Evolutionary conservation across 2,797 vertebrate genomes (phyloP).

Genomic region (Labroides dimidiatus): DNA sequence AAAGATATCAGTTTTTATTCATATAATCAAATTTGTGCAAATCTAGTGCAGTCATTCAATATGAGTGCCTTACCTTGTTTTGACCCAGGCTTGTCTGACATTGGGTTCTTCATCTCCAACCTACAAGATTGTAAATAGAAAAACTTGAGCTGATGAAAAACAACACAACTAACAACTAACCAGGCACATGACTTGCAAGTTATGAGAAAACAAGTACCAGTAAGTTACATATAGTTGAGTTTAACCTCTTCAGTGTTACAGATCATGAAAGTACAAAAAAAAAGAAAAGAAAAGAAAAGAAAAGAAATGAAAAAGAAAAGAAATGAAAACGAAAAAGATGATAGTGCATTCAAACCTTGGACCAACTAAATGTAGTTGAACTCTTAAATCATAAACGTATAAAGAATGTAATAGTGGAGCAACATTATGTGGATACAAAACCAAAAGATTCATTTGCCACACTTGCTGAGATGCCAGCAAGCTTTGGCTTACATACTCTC

Average conservation of each 20-base stretch:
- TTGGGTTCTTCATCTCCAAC: slow-evolving; percentile 88
- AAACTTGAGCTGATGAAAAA: neutral
- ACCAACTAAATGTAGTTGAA: no score
- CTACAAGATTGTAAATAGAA: slow-evolving; percentile 75
- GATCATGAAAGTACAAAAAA: slow-evolving; percentile 51
- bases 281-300: slow-evolving; percentile 5
- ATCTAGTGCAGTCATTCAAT: neutral
- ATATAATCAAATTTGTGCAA: neutral
- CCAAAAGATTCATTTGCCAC: no score
- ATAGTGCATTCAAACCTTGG: no score
- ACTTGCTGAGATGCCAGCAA: no score
- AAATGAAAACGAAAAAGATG: no score
- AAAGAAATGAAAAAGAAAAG: no score
- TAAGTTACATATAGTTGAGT: slow-evolving; percentile 75
- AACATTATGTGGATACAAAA: no score
- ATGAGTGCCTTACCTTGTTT: slow-evolving; percentile 89
- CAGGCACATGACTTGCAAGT: neutral
- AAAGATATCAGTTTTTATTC: neutral
- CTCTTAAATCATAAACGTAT: no score
- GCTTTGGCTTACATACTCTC: no score
- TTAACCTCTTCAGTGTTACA: slow-evolving; percentile 71
- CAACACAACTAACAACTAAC: neutral
- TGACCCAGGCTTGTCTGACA: slow-evolving; percentile 90
- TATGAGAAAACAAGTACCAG: slow-evolving; percentile 19
- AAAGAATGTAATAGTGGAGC: no score